These are phyloP conservation scores for Harpalus rubripes DNA, from an alignment of 2,888 invertebrate genomes.

Conservation along the genomic window DNA sequence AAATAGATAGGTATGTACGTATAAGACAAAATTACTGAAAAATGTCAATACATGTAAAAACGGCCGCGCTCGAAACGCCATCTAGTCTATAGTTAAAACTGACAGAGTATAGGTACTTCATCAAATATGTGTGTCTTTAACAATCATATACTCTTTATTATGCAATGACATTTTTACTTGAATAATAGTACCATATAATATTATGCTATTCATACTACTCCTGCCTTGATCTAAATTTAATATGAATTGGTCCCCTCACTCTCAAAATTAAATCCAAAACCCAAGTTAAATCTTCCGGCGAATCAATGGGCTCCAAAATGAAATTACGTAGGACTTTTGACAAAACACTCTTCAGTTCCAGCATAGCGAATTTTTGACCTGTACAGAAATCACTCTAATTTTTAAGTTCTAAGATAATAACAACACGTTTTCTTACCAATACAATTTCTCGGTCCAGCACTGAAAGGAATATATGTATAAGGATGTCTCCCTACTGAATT, in stretches of 20 bases:
- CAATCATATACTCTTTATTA: no score
- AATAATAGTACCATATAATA: no score
- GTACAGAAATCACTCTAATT: background rate
- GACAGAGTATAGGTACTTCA: no score
- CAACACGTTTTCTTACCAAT: constrained; percentile 78
- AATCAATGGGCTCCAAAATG: constrained; percentile 78
- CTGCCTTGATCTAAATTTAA: constrained; percentile 71
- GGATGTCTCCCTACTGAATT: constrained; percentile 80
- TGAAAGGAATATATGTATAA: constrained; percentile 84
- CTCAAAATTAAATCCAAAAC: constrained; percentile 78
- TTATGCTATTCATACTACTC: no score
- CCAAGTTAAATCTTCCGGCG: constrained; percentile 76
- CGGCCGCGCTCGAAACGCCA: no score
- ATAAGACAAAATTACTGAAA: no score
- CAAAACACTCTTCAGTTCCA: constrained; percentile 79
- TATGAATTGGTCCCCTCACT: constrained; percentile 76
- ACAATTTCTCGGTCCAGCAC: constrained; percentile 85
- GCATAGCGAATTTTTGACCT: background rate
- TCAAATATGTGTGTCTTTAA: no score
- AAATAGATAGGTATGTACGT: no score
- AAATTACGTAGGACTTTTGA: constrained; percentile 80
- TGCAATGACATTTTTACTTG: no score
- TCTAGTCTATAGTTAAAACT: no score
- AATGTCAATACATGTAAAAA: no score
- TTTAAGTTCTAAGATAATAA: background rate